Evolutionary conservation across 2,113 vertebrate species (phyloP).

Genomic region (Pseudopipra pipra): DNA sequence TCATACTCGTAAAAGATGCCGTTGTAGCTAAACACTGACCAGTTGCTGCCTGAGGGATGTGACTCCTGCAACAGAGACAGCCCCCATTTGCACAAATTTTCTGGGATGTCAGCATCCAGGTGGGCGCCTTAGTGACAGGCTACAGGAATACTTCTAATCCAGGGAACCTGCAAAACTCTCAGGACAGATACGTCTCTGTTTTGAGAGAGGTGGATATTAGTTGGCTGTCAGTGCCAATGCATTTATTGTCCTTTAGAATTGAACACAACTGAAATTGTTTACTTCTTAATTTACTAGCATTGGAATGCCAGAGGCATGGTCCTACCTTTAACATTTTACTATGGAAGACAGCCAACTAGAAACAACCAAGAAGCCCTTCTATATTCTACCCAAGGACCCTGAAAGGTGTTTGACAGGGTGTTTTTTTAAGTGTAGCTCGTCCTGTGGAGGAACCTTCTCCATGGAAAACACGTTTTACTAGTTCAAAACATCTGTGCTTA

Average conservation of each 20-base stretch:
- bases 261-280: background rate
- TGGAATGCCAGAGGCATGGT: background rate
- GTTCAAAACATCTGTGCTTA: background rate
- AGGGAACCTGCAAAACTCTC: background rate
- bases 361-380: background rate
- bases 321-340: background rate
- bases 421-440: background rate
- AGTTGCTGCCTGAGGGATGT: fast-evolving
- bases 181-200: background rate
- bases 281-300: background rate
- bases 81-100: background rate
- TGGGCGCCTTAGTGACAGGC: background rate
- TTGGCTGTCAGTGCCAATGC: background rate
- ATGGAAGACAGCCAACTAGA: background rate
- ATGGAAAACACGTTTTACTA: background rate
- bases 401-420: background rate
- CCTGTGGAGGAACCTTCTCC: background rate
- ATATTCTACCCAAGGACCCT: background rate
- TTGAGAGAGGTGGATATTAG: background rate
- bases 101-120: background rate
- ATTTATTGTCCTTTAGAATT: background rate
- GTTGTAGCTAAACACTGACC: background rate
- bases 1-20: background rate
- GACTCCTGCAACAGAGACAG: background rate
- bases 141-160: background rate